phyloP scores from a whole-genome alignment of 2,888 invertebrate species.

The Mythimna albipuncta region DNA sequence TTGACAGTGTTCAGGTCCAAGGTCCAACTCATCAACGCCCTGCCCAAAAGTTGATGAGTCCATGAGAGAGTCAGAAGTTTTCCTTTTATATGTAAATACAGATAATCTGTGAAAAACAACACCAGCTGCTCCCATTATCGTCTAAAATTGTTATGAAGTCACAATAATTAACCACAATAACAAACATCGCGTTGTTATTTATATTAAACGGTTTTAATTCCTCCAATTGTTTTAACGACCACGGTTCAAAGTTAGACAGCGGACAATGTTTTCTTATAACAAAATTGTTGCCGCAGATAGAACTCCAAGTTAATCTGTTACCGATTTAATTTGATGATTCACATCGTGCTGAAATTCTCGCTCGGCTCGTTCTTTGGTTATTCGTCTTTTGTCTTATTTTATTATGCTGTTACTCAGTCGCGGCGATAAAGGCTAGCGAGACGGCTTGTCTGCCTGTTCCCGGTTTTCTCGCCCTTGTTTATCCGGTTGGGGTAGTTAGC shows the following conservation, averaged over 20 bases:
- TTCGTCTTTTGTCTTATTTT: conserved; percentile 88
- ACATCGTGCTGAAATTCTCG: conserved; percentile 66
- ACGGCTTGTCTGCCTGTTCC: conserved; percentile 89
- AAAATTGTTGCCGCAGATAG: conserved; percentile 62
- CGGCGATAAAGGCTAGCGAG: conserved; percentile 86
- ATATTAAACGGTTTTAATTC: conserved; percentile 29
- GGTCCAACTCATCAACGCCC: no score
- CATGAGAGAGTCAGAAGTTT: no score
- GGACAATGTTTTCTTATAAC: conserved; percentile 66
- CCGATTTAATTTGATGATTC: conserved; percentile 70
- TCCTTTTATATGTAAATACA: no score
- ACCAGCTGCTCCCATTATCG: not conserved
- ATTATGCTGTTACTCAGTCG: conserved; percentile 82
- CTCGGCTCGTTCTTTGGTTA: conserved; percentile 74
- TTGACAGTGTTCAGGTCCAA: no score
- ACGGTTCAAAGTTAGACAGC: conserved; percentile 53
- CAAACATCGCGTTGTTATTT: conserved; percentile 19
- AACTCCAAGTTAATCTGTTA: conserved; percentile 67
- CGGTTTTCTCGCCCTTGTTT: conserved; percentile 89
- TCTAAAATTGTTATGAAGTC: not conserved
- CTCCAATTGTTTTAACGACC: conserved; percentile 25
- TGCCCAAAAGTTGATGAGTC: no score
- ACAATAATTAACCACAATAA: conserved; percentile 12
- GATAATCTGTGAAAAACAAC: not conserved
- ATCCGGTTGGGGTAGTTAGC: conserved; percentile 85